Conservation (phyloP, 2,888 invertebrate genomes). For the Pollenia angustigena region DNA sequence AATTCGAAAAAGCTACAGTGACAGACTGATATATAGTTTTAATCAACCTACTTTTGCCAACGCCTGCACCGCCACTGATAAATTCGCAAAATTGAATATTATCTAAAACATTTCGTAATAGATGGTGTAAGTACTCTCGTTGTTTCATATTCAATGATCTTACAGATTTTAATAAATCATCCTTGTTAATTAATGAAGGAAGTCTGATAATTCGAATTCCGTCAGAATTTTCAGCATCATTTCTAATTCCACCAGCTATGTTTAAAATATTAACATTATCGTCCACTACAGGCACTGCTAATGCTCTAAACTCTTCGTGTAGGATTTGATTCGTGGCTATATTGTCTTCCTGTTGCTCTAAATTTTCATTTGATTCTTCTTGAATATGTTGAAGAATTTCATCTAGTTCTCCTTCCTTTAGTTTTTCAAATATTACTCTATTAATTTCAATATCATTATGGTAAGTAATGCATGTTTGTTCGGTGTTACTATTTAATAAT, state of each 20-base stretch:
- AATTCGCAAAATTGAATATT: background rate
- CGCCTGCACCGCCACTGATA: background rate
- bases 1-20: background rate
- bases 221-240: background rate
- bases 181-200: slow-evolving; percentile 12
- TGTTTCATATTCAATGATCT: slow-evolving; percentile 40
- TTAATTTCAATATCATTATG: background rate
- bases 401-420: slow-evolving; percentile 29
- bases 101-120: slow-evolving; percentile 19
- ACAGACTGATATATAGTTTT: background rate
- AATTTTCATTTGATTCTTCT: background rate
- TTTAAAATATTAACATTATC: slow-evolving; percentile 35
- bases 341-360: slow-evolving; percentile 12
- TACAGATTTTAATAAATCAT: background rate
- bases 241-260: background rate
- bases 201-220: slow-evolving; percentile 27
- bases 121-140: slow-evolving; percentile 43
- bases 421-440: background rate
- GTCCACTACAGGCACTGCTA: slow-evolving; percentile 32
- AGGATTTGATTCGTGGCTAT: slow-evolving; percentile 19
- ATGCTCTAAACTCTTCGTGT: slow-evolving; percentile 48
- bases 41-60: background rate
- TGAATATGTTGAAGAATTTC: slow-evolving; percentile 22
- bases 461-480: background rate
- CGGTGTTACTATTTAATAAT: background rate